phyloP scores from a whole-genome alignment of 2,113 vertebrate species.

The Anser brachyrhynchus region DNA sequence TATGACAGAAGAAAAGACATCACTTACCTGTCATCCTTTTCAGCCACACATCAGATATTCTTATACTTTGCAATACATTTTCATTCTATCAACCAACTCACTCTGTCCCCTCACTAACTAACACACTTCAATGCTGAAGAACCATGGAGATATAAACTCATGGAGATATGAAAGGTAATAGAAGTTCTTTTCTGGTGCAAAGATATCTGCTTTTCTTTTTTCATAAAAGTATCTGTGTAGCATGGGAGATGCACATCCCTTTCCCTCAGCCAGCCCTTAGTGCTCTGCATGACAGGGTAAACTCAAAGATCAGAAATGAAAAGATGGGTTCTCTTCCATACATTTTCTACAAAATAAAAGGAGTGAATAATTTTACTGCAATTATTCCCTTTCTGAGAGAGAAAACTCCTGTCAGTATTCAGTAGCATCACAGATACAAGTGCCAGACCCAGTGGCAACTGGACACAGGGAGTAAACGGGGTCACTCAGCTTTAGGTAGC shows the following conservation, averaged over 20 bases:
- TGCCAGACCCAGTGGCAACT: neutral
- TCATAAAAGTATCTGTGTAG: neutral
- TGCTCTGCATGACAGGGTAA: neutral
- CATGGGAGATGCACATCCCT: rapidly evolving
- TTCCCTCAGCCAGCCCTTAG: neutral
- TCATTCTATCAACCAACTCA: neutral
- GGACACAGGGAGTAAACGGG: neutral
- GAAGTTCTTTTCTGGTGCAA: neutral
- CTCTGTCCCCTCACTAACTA: neutral
- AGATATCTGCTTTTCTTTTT: neutral
- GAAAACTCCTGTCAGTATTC: neutral
- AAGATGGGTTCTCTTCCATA: neutral
- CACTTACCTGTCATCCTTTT: neutral
- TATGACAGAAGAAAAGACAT: neutral
- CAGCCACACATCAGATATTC: neutral
- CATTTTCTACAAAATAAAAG: neutral
- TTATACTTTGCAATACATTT: neutral
- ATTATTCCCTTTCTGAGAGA: neutral
- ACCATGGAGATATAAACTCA: no score
- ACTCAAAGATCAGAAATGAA: neutral
- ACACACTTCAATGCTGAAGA: neutral
- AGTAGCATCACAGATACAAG: neutral
- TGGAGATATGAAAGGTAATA: neutral
- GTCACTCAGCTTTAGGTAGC: neutral
- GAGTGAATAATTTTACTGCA: neutral